Evolutionary conservation across 1,140 invertebrate genomes (phyloP).

Genomic region (Mercenaria mercenaria): DNA sequence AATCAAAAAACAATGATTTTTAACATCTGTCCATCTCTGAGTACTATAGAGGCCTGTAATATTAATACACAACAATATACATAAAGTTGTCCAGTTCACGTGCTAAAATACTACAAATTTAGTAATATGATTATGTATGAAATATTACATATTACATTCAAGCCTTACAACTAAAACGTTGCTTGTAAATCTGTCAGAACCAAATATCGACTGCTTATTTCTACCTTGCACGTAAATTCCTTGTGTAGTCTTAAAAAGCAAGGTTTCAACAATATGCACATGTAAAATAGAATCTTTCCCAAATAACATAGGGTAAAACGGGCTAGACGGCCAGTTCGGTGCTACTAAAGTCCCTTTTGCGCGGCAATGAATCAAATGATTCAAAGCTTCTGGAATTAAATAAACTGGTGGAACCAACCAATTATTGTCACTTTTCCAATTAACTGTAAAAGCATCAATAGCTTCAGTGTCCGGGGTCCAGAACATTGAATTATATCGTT

Average conservation of each 20-base stretch:
- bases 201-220: conserved; percentile 24
- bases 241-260: neutral
- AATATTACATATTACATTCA: neutral
- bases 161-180: neutral
- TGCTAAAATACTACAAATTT: too few species aligned
- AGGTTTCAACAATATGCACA: neutral
- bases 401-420: conserved; percentile 47
- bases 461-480: neutral
- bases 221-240: conserved; percentile 24
- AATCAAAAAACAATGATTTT: too few species aligned
- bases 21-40: too few species aligned
- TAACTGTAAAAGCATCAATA: conserved; percentile 37
- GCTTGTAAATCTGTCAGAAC: conserved; percentile 12
- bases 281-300: neutral
- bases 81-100: too few species aligned
- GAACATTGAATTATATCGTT: neutral
- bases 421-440: neutral
- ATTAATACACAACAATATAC: too few species aligned
- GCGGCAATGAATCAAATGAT: neutral
- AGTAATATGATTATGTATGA: too few species aligned
- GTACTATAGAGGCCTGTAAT: too few species aligned
- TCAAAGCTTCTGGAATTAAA: conserved; percentile 5
- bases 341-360: conserved; percentile 37
- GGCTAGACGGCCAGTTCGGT: conserved; percentile 32
- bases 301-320: conserved; percentile 14